A percentile compares a stretch with the other conserved stretches of the same genome.
These are phyloP conservation scores for Trididemnum clinides DNA, from an alignment of 23 tunicate species.

Conservation along the genomic window DNA sequence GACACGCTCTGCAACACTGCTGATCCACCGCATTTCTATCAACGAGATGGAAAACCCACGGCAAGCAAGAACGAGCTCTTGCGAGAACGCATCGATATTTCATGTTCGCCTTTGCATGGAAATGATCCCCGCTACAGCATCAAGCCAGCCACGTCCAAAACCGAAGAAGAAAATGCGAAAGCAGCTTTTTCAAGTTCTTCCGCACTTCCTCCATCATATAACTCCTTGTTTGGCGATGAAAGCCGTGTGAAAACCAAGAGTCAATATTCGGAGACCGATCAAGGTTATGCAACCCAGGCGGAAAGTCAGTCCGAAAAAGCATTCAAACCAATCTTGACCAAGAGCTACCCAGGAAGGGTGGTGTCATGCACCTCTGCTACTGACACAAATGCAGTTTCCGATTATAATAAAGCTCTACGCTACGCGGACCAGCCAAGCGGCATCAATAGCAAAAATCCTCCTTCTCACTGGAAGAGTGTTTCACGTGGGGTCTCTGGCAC, in stretches of 20 bases:
- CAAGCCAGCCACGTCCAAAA: not conserved
- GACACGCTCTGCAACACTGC: constrained; percentile 68
- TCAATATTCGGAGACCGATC: not conserved
- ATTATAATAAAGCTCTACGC: constrained; percentile 53
- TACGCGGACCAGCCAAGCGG: constrained; percentile 19
- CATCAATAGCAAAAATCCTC: not conserved
- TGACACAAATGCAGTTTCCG: not conserved
- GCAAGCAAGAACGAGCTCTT: not conserved
- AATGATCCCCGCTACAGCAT: not conserved
- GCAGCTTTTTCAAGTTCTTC: not conserved
- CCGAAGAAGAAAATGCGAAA: not conserved
- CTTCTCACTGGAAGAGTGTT: not conserved
- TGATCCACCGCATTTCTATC: too few relatives aligned
- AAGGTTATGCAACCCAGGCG: not conserved
- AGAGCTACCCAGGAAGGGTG: constrained; percentile 48
- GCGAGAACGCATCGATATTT: not conserved
- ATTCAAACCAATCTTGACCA: not conserved
- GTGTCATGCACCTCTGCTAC: not conserved
- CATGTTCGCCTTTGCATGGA: not conserved
- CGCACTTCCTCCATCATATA: not conserved
- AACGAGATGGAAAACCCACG: too few relatives aligned
- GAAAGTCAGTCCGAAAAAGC: not conserved
- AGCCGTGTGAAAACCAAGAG: not conserved
- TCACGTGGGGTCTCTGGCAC: not conserved
- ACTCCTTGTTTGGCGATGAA: not conserved